Percentiles rank a stretch among this genome's conserved stretches.
Conservation (phyloP, 2,113 vertebrate genomes). For the Rhynchomys soricoides region DNA sequence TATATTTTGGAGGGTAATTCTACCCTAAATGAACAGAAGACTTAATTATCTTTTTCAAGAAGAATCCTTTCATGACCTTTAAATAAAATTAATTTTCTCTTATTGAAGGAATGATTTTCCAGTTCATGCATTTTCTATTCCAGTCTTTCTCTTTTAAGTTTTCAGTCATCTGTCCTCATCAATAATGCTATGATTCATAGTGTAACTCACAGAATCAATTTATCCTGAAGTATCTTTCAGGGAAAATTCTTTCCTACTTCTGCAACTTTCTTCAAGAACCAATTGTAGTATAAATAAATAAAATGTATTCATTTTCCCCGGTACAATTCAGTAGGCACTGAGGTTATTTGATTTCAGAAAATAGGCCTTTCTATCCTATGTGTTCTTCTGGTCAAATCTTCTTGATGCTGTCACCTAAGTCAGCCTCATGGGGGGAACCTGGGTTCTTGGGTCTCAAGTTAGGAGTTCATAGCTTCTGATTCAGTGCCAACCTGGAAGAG, state of each 20-base stretch:
- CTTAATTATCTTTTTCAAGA: slow-evolving; percentile 13
- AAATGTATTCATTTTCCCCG: slow-evolving; percentile 15
- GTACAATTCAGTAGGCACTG: background rate
- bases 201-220: slow-evolving; percentile 56
- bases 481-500: background rate
- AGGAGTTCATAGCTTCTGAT: background rate
- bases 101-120: background rate
- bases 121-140: slow-evolving; percentile 32
- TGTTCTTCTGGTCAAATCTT: background rate
- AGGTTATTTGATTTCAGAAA: slow-evolving; percentile 49
- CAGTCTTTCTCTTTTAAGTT: slow-evolving; percentile 4
- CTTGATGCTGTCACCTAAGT: background rate
- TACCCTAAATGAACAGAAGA: background rate
- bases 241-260: background rate
- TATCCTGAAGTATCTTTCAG: slow-evolving; percentile 57
- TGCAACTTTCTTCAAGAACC: slow-evolving; percentile 4
- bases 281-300: slow-evolving; percentile 35
- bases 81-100: slow-evolving; percentile 31
- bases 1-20: slow-evolving; percentile 14
- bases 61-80: slow-evolving; percentile 50
- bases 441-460: background rate
- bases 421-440: background rate
- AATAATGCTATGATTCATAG: slow-evolving; percentile 43
- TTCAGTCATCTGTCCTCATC: slow-evolving; percentile 57
- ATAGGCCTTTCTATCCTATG: background rate